These are phyloP conservation scores for Dicyrtoma fusca DNA, from an alignment of 2,888 invertebrate species.

Conservation along the genomic window DNA sequence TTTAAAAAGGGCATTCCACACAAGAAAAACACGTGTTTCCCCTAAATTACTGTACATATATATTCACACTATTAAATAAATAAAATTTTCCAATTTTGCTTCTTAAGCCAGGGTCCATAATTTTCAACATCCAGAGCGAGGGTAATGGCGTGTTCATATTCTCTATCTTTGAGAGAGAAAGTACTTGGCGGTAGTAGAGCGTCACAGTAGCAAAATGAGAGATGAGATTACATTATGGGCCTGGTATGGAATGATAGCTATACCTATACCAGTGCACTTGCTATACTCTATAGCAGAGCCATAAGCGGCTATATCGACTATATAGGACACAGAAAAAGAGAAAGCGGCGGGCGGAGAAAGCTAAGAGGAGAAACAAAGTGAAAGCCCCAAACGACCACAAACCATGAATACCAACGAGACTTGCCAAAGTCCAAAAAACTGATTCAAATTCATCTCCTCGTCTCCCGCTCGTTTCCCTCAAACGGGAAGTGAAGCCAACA, in stretches of 20 bases:
- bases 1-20: too few relatives aligned
- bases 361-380: constrained; percentile 15
- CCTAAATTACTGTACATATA: too few relatives aligned
- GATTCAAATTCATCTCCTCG: constrained; percentile 25
- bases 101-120: too few relatives aligned
- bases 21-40: too few relatives aligned
- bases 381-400: constrained; percentile 21
- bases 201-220: neutral
- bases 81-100: too few relatives aligned
- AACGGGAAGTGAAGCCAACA: neutral
- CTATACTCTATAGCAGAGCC: neutral
- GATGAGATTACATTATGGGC: neutral
- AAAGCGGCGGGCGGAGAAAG: neutral
- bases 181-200: neutral
- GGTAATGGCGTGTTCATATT: too few relatives aligned
- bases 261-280: too few relatives aligned
- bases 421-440: neutral
- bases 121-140: too few relatives aligned
- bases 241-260: too few relatives aligned
- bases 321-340: neutral
- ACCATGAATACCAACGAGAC: constrained; percentile 20
- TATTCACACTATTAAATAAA: too few relatives aligned
- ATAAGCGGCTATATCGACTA: neutral
- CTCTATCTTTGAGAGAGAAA: neutral
- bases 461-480: constrained; percentile 1